Base-by-base conservation (phyloP, 2,113 vertebrate species). In the Canis aureus region DNA sequence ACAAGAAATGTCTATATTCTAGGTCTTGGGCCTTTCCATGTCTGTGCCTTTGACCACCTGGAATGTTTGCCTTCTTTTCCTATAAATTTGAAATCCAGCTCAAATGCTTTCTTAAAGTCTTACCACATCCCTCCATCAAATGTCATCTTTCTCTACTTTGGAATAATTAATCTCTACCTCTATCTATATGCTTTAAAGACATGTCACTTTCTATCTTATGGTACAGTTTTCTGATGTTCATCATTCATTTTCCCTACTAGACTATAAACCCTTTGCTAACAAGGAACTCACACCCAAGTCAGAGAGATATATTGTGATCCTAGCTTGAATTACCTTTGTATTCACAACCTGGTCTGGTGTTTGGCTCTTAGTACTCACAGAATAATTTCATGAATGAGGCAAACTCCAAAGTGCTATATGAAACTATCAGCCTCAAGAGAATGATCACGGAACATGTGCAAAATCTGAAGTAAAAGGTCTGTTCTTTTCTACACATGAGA, bases 381-480 rank as follows among this genome's bases (percentile, higher is more conserved):
- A 84, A 76, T n/a, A 23, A 76, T 88, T n/a, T 43, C 25, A 27
- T 53, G 38, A 95, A 85, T 60, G 32, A 82, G 55, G 76, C 35
- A 17, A 15, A 86, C 81, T 89, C 57, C 12, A 27, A 53, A 27
- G 74, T 22, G 3, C 29, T 73, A 8, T 10, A 59, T 55, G 69
- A 76, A 96, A 92, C 43, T 62, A 69, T 22, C 38, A 84, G 25
- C 10, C 73, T 92, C 60, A 53, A 95, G 22, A 88, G 59, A 83
- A 66, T 49, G 66, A 71, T 91, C 55, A 43, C 22, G 53, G 66
- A 87, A 53, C 13, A 62, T 59, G 10, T 69, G 29, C 25, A 86
- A 69, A 84, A 73, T 81, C 43, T 95, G 32, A 23, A 55, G 7
- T 29, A 73, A 38, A 78, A 20, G 23, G 22, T 88, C 27, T 79